Evolutionary conservation across 2,797 vertebrate genomes (phyloP).

Genomic region (Leptoclinus maculatus): DNA sequence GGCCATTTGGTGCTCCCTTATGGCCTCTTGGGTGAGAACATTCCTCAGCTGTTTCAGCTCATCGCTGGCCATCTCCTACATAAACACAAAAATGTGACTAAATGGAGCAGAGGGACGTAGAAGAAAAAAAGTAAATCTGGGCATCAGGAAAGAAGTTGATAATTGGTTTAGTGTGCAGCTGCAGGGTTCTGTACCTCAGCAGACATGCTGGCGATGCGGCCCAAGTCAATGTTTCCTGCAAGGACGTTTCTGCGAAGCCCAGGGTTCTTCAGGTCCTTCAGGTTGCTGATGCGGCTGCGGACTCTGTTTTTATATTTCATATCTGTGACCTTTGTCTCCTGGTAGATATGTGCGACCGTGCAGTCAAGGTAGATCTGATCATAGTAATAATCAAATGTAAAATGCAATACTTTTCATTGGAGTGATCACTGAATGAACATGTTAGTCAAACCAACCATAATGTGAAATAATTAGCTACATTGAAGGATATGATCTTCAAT

Average conservation of each 20-base stretch:
- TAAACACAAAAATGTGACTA: neutral
- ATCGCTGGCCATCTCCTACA: conserved; percentile 98
- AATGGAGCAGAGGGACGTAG: neutral
- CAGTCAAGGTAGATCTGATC: conserved; percentile 70
- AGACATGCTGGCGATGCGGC: conserved; percentile 92
- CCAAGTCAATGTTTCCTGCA: conserved; percentile 86
- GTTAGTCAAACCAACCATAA: neutral
- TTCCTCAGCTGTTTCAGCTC: conserved; percentile 95
- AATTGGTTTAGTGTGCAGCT: neutral
- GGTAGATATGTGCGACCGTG: conserved; percentile 91
- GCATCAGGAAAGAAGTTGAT: neutral
- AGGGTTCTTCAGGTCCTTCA: conserved; percentile 98
- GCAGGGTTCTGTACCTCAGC: conserved; percentile 87
- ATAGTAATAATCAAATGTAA: neutral
- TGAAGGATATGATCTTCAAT: conserved; percentile 98
- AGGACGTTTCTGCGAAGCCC: conserved; percentile 93
- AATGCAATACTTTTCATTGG: neutral
- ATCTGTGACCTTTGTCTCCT: conserved; percentile 93
- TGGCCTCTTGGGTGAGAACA: conserved; percentile 95
- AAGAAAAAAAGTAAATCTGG: neutral
- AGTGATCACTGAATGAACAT: neutral
- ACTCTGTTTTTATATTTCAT: conserved; percentile 99
- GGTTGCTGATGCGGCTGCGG: conserved; percentile 97
- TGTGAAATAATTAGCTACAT: neutral
- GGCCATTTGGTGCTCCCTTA: conserved; percentile 98